Base-by-base conservation (phyloP, 1,140 invertebrate species). In the Plodia interpunctella region DNA sequence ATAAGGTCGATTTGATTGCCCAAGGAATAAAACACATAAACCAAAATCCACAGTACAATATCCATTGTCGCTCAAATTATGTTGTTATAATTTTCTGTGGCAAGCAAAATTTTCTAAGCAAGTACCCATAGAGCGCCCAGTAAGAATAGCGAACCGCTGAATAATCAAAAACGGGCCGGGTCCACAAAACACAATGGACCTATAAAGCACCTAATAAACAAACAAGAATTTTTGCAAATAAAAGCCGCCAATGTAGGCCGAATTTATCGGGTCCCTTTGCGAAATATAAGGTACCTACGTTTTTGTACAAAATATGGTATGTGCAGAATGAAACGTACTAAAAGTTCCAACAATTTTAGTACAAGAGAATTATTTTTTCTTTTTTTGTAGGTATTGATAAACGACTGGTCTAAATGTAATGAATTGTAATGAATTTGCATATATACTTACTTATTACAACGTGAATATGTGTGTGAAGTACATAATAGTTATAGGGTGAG, bases 211-310 rank as follows among this genome's bases (percentile, higher is more conserved):
- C 63, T 61, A 65, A 59, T 58, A 65, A 57, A 65, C 38, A 60
- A 55, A 50, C 55, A 55, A 25, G 52, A 28, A 25, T 61, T 53
- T 65, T 65, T 58, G 55, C 59, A 57, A 57, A 65, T 60, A 65
- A 65, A 61, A 54, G 55, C 59, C 51, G 49, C 49, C 28, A 53
- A 38, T 21, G 44, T 19, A 32, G 52, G 35, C 10, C 51, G 57
- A 65, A 65, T 65, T 65, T 65, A 65, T 65, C 21, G 63, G 21
- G 52, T 58, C 59, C 38, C 59, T 64, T 64, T 57, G 57, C 38
- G 49, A 65, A 65, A 65, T 65, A 65, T 59, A 60, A 25, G 20
- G 54, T n/a, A 58, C 30, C 11, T 32, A 11, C 57, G 21, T 25
- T 25, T 44, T 44, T 44, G 15, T 44, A 44, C 38, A 44, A 44